These are phyloP conservation scores for Cassiopea xamachana DNA, from an alignment of 30 jellyfish, hydroid and myxozoan genomes.

Conservation along the genomic window DNA sequence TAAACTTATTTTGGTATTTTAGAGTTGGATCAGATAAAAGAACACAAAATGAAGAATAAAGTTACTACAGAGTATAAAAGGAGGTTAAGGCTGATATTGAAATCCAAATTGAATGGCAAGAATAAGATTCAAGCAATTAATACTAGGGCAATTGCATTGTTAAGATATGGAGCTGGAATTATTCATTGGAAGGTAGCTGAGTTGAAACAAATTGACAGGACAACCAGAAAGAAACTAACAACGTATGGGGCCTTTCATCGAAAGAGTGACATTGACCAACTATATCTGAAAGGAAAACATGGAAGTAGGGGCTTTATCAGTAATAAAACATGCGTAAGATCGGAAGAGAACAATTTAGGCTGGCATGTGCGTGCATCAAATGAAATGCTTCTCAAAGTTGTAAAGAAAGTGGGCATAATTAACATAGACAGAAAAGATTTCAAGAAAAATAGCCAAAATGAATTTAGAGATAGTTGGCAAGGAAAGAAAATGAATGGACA, in stretches of 20 bases:
- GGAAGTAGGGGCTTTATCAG: constrained; percentile 50
- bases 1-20: constrained; percentile 23
- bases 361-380: neutral
- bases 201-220: constrained; percentile 33
- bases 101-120: constrained; percentile 3
- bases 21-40: constrained; percentile 29
- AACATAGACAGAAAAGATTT: constrained; percentile 18
- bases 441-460: constrained; percentile 8
- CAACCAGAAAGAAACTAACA: constrained; percentile 7
- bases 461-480: constrained; percentile 2
- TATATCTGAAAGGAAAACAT: constrained; percentile 4
- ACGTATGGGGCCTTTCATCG: constrained; percentile 29
- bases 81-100: constrained; percentile 19
- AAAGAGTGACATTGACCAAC: constrained; percentile 33
- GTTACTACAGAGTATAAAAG: constrained; percentile 2
- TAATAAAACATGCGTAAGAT: neutral
- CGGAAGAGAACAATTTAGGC: constrained; percentile 38
- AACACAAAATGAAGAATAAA: constrained; percentile 21
- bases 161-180: constrained; percentile 50
- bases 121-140: constrained; percentile 25
- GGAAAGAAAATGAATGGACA: constrained; percentile 47
- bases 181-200: constrained; percentile 26
- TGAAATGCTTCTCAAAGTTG: constrained; percentile 1
- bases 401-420: neutral
- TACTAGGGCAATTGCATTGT: constrained; percentile 31